These are phyloP conservation scores for Chelon labrosus DNA, from an alignment of 2,797 vertebrate species.

Conservation along the genomic window DNA sequence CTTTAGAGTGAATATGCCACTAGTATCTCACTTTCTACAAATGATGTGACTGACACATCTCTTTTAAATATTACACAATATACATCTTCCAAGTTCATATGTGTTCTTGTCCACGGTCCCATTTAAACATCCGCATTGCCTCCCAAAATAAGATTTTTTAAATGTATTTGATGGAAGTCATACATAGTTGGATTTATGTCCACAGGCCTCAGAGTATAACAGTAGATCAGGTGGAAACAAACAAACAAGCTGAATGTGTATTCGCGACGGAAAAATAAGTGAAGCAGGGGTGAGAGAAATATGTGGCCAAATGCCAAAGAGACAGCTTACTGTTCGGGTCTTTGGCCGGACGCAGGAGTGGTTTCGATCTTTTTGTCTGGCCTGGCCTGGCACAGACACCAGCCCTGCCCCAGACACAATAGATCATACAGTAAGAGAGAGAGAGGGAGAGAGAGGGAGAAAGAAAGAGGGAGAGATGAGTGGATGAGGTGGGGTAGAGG, in stretches of 20 bases:
- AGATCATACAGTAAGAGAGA: slow-evolving; percentile 78
- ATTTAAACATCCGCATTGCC: not conserved
- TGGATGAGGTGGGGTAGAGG: slow-evolving; percentile 67
- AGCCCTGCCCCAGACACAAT: slow-evolving; percentile 84
- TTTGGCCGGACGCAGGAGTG: slow-evolving; percentile 81
- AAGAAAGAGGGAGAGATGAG: slow-evolving; percentile 40
- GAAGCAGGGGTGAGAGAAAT: slow-evolving; percentile 54
- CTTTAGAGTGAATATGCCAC: no score
- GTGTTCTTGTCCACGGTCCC: not conserved
- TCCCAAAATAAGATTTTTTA: slow-evolving; percentile 17
- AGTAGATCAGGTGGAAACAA: slow-evolving; percentile 67
- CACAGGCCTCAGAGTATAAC: slow-evolving; percentile 40
- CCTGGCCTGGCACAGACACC: slow-evolving; percentile 79
- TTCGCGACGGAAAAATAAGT: slow-evolving; percentile 40
- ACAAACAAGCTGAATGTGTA: slow-evolving; percentile 64
- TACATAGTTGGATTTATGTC: slow-evolving; percentile 33
- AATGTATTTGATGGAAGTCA: slow-evolving; percentile 49
- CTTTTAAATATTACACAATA: not conserved
- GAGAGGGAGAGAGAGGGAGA: slow-evolving; percentile 33
- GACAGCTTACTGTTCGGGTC: slow-evolving; percentile 81
- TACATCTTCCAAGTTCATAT: not conserved
- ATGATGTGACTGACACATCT: not conserved
- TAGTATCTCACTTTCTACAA: not conserved
- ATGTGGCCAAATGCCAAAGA: slow-evolving; percentile 82
- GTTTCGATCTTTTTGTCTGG: slow-evolving; percentile 84